Evolutionary conservation across 1,140 invertebrate species (phyloP), one percentile per base, ranked within the genome.

Genomic region (Mercenaria mercenaria): DNA sequence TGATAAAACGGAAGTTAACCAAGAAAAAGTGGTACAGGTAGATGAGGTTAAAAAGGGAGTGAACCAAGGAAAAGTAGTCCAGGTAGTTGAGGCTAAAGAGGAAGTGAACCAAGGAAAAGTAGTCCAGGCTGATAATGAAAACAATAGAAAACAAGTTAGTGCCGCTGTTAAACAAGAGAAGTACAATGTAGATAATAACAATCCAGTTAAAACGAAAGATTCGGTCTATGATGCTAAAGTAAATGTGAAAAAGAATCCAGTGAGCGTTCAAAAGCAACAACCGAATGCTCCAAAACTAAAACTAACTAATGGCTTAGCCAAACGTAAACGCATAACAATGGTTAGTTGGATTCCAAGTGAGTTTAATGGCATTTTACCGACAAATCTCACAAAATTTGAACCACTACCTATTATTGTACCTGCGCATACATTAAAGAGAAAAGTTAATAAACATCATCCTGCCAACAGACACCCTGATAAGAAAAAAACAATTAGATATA

Each of bases 291-390:
- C 29, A 69, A 69, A 69, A 69, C n/a, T 20, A 69, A 69, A 56
- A 56, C 13, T 23, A 4, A 56, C 4, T 11, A 23, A 3, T 56
- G 23, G 15, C 3, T 15, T 56, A n/a, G 23, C 52, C 3, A 56
- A 23, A 56, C 23, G 23, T n/a, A 56, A n/a, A 56, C 10, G 52
- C 29, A 72, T 20, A 8, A 18, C 29, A 59, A 18, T 34, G 15
- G 37, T 88, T 3, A 88, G 72, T 41, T 88, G 85, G 85, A 61
- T 88, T 26, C 85, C 85, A 64, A 20, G 15, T 37, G 85, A 79
- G 6, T 88, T 88, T 69, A 80, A 61, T 50, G 85, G 85, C 2
- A 56, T 59, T 47, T 80, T 88, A 32, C 85, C 85, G 67, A 32
- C 26, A 64, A 80, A 79, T 52, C 43, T 88, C 26, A 79, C 74